phyloP scores from a whole-genome alignment of 2,797 vertebrate genomes.

The Petrocephalus sullivani region DNA sequence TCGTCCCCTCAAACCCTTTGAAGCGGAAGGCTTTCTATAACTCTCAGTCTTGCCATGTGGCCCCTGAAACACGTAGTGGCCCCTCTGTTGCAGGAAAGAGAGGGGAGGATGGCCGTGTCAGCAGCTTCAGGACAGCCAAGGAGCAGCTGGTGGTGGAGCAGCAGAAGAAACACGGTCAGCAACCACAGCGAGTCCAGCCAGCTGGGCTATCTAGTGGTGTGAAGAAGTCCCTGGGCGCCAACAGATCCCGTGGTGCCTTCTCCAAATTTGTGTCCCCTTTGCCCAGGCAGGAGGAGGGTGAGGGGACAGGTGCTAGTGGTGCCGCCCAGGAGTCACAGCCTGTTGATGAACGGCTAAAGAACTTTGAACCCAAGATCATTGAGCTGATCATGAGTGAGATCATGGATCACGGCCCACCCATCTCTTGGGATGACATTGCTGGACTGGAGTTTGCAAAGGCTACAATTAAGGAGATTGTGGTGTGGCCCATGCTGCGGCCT shows the following conservation, averaged over 20 bases:
- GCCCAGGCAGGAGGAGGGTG: slow-evolving; percentile 69
- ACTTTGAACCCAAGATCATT: slow-evolving; percentile 89
- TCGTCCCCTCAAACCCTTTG: slow-evolving; percentile 51
- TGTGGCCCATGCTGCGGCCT: slow-evolving; percentile 96
- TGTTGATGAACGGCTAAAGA: slow-evolving; percentile 79
- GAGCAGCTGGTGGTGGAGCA: slow-evolving; percentile 82
- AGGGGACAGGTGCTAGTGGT: slow-evolving; percentile 18
- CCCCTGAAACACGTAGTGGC: slow-evolving; percentile 35
- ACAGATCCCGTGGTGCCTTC: slow-evolving; percentile 75
- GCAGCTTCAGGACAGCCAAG: slow-evolving; percentile 78
- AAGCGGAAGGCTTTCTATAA: slow-evolving; percentile 72
- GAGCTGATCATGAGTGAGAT: slow-evolving; percentile 96
- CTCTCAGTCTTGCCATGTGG: slow-evolving; percentile 38
- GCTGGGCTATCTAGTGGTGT: slow-evolving; percentile 48
- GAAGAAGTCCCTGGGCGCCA: slow-evolving; percentile 87
- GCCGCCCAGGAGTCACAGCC: slow-evolving; percentile 49
- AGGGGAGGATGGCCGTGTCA: slow-evolving; percentile 45
- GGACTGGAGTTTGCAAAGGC: slow-evolving; percentile 93
- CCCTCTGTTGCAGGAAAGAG: slow-evolving; percentile 32
- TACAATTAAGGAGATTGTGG: slow-evolving; percentile 94
- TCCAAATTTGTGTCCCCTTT: slow-evolving; percentile 89
- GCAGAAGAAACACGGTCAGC: slow-evolving; percentile 73
- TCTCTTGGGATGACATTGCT: slow-evolving; percentile 92
- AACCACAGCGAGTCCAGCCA: slow-evolving; percentile 51
- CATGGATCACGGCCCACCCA: slow-evolving; percentile 87